Percentiles rank a stretch among this genome's conserved stretches.
These are phyloP conservation scores for Polydesmus complanatus DNA, from an alignment of 2,888 invertebrate genomes.

Conservation along the genomic window DNA sequence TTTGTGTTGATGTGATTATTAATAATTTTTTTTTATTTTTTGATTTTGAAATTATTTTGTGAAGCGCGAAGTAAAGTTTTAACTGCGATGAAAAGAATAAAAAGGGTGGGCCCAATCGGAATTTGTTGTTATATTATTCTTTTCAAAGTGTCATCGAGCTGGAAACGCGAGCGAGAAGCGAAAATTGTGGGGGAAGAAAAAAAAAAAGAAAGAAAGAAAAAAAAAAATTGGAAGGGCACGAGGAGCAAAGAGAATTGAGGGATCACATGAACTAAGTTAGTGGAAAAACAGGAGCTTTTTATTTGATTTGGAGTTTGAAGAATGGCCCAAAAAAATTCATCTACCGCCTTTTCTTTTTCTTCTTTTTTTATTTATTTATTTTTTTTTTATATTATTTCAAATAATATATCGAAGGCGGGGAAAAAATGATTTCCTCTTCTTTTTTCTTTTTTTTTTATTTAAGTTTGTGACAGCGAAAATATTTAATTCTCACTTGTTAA, in stretches of 20 bases:
- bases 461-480: neutral
- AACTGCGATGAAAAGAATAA: too few species aligned
- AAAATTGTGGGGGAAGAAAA: too few species aligned
- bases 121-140: neutral
- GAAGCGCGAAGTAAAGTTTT: too few species aligned
- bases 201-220: too few species aligned
- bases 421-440: neutral
- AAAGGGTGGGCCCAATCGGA: neutral
- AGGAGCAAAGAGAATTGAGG: too few species aligned
- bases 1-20: too few species aligned
- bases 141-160: neutral
- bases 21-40: too few species aligned
- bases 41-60: too few species aligned
- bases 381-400: too few species aligned
- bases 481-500: neutral
- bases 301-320: neutral
- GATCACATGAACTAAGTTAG: neutral
- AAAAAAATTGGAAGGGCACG: too few species aligned
- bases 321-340: neutral
- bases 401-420: neutral
- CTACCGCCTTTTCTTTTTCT: neutral
- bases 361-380: too few species aligned
- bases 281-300: neutral
- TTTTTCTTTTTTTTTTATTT: neutral
- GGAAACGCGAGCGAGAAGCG: too few species aligned